Conservation (phyloP, 2,888 invertebrate genomes). For the Parnassius mnemosyne region DNA sequence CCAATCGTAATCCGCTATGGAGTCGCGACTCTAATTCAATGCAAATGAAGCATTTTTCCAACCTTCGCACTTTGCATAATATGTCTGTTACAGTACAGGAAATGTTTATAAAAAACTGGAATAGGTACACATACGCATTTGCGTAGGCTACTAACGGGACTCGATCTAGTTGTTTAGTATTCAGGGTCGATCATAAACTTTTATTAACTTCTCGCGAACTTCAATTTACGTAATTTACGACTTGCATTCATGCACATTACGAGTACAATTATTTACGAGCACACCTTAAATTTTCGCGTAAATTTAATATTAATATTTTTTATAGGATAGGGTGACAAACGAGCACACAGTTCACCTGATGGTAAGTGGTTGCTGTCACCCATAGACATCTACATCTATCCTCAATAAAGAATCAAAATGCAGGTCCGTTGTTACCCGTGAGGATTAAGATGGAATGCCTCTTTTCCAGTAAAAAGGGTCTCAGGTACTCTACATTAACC, state of each 20-base stretch:
- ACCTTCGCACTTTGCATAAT: conserved; percentile 46
- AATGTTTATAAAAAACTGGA: conserved; percentile 43
- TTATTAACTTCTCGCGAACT: conserved; percentile 29
- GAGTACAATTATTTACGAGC: background rate
- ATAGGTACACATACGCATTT: conserved; percentile 40
- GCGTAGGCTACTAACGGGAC: conserved; percentile 53
- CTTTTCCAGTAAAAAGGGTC: too few species aligned
- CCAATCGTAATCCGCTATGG: conserved; percentile 31
- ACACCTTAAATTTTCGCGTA: too few species aligned
- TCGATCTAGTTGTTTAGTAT: conserved; percentile 42
- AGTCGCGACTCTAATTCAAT: conserved; percentile 51
- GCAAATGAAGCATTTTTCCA: conserved; percentile 56
- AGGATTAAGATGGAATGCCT: too few species aligned
- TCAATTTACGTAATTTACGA: conserved; percentile 38
- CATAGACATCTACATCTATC: too few species aligned
- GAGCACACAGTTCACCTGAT: too few species aligned
- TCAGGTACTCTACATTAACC: too few species aligned
- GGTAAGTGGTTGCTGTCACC: too few species aligned
- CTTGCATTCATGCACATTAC: background rate
- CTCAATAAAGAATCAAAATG: too few species aligned
- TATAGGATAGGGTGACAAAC: too few species aligned
- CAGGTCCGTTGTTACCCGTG: too few species aligned
- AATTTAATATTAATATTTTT: too few species aligned
- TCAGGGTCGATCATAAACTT: conserved; percentile 52
- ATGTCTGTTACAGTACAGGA: conserved; percentile 51